Base-by-base conservation (phyloP, 2,888 invertebrate genomes). In the Cephalotes varians region DNA sequence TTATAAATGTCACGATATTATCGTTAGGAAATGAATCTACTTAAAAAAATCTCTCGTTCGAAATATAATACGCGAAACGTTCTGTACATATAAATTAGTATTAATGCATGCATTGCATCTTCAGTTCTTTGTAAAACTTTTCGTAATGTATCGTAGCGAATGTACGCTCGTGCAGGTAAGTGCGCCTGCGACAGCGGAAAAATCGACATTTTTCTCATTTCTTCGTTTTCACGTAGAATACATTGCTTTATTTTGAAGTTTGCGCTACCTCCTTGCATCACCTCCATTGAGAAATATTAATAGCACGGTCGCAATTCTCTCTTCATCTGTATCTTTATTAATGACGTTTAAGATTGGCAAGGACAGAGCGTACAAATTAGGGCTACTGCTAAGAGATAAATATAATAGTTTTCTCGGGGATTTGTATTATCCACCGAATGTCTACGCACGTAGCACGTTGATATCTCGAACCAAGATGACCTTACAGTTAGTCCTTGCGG, bases 391-490 rank as follows among this genome's bases (percentile, higher is more conserved):
- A 34, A 79, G 82, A 28, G 21, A 44, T 0, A 71, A 62, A 58
- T 89, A 90, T 37, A 18, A 71, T 0, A 0, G 65, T 9, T 88
- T 91, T 44, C 83, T 89, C 6, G 89, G 89, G 0, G 6, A 80
- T 10, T 7, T 72, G 18, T 88, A 90, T 37, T 49, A 71, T 1
- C 86, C 84, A 1, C 54, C 62, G 2, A 67, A 82, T 25, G 51
- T 91, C n/a, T 76, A 82, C 0, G 90, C 88, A 7, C 86, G 87
- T 3, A 88, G 88, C 67, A 87, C 91, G 0, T 69, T 82, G 34
- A 40, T 82, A 15, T 34, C 64, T 34, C 85, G 91, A 34, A 85
- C 84, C 15, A 91, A 91, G 31, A 86, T 88, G 89, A 87, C 88
- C 7, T 62, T 90, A 49, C 80, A 81, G 6, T 72, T 90, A 40